Conservation (phyloP, 2,113 vertebrate species). For the Poeciliopsis turrubarensis region DNA sequence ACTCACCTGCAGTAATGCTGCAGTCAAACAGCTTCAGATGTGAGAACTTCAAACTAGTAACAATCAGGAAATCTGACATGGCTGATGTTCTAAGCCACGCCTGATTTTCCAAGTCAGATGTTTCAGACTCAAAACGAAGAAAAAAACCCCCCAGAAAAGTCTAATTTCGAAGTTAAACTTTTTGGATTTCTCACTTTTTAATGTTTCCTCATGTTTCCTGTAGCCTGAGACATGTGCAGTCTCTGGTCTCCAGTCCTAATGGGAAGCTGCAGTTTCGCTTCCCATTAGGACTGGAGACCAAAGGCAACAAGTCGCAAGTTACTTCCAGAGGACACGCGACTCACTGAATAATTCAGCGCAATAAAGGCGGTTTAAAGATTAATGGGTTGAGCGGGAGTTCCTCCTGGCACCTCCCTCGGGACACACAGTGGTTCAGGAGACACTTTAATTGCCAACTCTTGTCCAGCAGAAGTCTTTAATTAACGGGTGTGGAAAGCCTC, state of each 20-base stretch:
- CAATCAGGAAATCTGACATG: too few species aligned
- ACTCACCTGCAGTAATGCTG: too few species aligned
- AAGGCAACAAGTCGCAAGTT: conserved; percentile 45
- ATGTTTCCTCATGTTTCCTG: neutral
- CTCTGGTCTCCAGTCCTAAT: neutral
- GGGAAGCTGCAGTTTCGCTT: conserved; percentile 6
- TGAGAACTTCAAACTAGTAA: too few species aligned
- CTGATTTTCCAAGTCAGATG: too few species aligned
- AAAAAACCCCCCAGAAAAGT: too few species aligned
- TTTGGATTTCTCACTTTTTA: neutral
- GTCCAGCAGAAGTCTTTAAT: conserved; percentile 74
- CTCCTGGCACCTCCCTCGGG: conserved; percentile 62
- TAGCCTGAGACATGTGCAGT: neutral
- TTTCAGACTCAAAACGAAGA: too few species aligned
- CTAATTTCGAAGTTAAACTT: neutral
- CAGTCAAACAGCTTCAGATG: too few species aligned
- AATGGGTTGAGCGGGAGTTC: conserved; percentile 68
- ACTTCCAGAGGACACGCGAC: conserved; percentile 42
- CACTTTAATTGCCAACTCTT: conserved; percentile 75
- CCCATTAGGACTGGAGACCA: conserved; percentile 14
- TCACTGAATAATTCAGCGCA: conserved; percentile 74
- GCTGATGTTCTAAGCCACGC: too few species aligned
- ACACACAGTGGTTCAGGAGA: conserved; percentile 56
- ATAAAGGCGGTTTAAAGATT: conserved; percentile 73
- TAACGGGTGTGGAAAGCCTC: conserved; percentile 47